Conservation (phyloP, 2,797 vertebrate species). For the Fratercula arctica region DNA sequence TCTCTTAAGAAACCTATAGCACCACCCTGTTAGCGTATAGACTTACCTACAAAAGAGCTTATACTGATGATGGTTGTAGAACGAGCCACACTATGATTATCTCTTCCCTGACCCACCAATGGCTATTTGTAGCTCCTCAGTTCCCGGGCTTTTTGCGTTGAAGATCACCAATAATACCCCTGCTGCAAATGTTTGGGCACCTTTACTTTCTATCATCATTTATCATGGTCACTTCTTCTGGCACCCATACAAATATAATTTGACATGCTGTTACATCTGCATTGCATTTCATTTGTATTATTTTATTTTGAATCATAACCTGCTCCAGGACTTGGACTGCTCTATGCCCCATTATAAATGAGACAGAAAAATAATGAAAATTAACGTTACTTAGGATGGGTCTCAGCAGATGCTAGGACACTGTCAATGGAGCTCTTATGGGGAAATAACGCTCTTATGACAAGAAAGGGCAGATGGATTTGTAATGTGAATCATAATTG, state of each 20-base stretch:
- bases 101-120: background rate
- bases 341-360: background rate
- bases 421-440: background rate
- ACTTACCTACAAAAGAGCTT: background rate
- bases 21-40: background rate
- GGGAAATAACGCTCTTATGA: background rate
- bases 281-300: background rate
- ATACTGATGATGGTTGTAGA: background rate
- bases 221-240: background rate
- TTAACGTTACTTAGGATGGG: background rate
- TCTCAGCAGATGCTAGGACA: background rate
- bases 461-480: background rate
- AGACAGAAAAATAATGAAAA: slow-evolving; percentile 29
- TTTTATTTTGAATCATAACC: slow-evolving; percentile 22
- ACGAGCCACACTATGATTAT: background rate
- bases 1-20: background rate
- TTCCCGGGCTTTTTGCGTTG: background rate
- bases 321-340: background rate
- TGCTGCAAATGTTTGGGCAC: background rate
- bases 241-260: background rate
- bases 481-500: slow-evolving; percentile 12
- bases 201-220: background rate
- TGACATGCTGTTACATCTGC: background rate
- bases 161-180: background rate
- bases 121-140: background rate